Percentiles rank a stretch among this genome's conserved stretches.
Evolutionary conservation across 2,888 invertebrate genomes (phyloP).

Genomic region (Drosophila mettleri): DNA sequence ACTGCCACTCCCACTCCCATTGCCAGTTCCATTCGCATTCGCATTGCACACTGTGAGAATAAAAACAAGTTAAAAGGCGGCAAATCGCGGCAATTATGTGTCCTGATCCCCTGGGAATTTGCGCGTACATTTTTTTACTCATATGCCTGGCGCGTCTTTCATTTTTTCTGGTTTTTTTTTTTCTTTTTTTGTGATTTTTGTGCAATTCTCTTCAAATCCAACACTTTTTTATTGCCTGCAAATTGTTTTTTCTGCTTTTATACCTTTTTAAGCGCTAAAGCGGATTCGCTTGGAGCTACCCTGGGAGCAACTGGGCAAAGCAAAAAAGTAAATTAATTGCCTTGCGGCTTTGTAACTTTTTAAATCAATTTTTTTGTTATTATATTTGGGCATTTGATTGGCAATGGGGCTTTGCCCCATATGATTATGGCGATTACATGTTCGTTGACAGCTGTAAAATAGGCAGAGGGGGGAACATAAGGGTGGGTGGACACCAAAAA

Average conservation of each 20-base stretch:
- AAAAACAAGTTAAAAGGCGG: constrained; percentile 72
- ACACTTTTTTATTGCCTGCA: constrained; percentile 16
- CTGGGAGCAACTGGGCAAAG: background rate
- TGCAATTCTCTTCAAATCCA: constrained; percentile 1
- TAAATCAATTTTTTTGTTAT: constrained; percentile 50
- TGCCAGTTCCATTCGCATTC: background rate
- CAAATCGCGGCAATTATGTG: constrained; percentile 77
- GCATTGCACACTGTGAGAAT: constrained; percentile 34
- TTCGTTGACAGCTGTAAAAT: background rate
- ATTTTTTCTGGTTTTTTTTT: background rate
- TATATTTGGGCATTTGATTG: constrained; percentile 5
- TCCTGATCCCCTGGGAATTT: constrained; percentile 52
- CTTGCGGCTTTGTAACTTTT: constrained; percentile 50
- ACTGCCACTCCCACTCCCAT: constrained; percentile 6
- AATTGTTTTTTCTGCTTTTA: constrained; percentile 10
- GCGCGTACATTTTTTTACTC: constrained; percentile 29
- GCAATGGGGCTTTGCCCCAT: background rate
- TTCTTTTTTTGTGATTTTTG: constrained; percentile 4
- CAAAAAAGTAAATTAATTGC: constrained; percentile 50
- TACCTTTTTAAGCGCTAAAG: constrained; percentile 35
- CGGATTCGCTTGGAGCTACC: constrained; percentile 38
- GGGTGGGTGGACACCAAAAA: background rate
- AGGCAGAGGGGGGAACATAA: background rate
- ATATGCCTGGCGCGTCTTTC: background rate
- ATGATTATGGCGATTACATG: background rate